phyloP scores from a whole-genome alignment of 2,797 vertebrate species.

The Sardinella longiceps region DNA sequence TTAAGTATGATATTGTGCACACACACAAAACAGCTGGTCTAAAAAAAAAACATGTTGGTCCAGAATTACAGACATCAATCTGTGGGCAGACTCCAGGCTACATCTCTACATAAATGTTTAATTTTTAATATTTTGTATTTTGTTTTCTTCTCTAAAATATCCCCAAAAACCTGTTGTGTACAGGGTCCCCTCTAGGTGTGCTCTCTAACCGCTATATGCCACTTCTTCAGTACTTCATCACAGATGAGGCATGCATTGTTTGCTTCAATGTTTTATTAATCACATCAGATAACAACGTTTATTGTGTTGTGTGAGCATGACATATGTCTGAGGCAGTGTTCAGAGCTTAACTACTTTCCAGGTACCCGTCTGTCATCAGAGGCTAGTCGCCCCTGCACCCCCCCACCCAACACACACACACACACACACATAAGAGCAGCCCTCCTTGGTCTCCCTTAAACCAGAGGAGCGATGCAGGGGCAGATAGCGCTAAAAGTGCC shows the following conservation, averaged over 20 bases:
- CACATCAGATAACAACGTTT: background rate
- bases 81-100: background rate
- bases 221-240: background rate
- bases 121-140: background rate
- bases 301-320: constrained; percentile 12
- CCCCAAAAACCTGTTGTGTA: background rate
- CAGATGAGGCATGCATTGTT: background rate
- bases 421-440: background rate
- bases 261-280: constrained; percentile 3
- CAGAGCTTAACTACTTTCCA: constrained; percentile 35
- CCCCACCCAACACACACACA: constrained; percentile 26
- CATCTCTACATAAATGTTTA: background rate
- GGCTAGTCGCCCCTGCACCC: constrained; percentile 21
- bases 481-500: constrained; percentile 49
- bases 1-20: background rate
- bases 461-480: constrained; percentile 15
- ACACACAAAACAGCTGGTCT: background rate
- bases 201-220: background rate
- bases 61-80: background rate
- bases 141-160: background rate
- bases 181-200: too few relatives aligned
- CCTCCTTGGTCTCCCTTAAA: background rate
- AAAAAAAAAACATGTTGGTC: background rate
- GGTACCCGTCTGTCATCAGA: constrained; percentile 46
- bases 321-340: constrained; percentile 24